These are phyloP conservation scores for Ischnus inquisitorius DNA, from an alignment of 2,888 invertebrate genomes.

Conservation along the genomic window DNA sequence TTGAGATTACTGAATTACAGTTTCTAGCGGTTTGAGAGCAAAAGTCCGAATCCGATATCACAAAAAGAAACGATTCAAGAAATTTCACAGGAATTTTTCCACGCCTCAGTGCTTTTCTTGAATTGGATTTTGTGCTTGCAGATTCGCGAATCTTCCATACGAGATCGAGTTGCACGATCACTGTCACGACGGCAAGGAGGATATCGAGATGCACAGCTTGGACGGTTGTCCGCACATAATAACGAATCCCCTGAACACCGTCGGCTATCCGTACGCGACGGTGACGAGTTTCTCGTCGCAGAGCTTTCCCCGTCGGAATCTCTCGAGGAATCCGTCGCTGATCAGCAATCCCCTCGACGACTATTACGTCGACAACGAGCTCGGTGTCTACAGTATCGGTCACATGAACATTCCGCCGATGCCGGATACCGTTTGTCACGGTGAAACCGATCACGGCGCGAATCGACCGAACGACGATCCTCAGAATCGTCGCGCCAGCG, in stretches of 20 bases:
- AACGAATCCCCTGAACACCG: slow-evolving; percentile 75
- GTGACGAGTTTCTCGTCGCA: slow-evolving; percentile 79
- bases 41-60: too few species aligned
- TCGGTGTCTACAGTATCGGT: slow-evolving; percentile 66
- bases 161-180: slow-evolving; percentile 80
- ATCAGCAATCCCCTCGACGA: slow-evolving; percentile 81
- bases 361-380: slow-evolving; percentile 80
- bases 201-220: slow-evolving; percentile 80
- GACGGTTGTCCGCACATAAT: slow-evolving; percentile 80
- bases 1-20: too few species aligned
- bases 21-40: too few species aligned
- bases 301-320: slow-evolving; percentile 78
- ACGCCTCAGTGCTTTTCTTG: too few species aligned
- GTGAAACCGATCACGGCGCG: background rate
- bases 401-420: slow-evolving; percentile 58
- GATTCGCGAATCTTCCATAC: slow-evolving; percentile 82
- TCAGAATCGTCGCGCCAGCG: background rate
- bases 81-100: too few species aligned
- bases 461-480: background rate
- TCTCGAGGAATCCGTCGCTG: slow-evolving; percentile 79
- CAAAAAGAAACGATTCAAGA: too few species aligned
- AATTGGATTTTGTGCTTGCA: slow-evolving; percentile 51
- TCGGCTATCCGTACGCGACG: slow-evolving; percentile 76
- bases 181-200: slow-evolving; percentile 78
- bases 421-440: background rate